Conservation (phyloP, 1,140 invertebrate species). For the Proctacanthus coquilletti region DNA sequence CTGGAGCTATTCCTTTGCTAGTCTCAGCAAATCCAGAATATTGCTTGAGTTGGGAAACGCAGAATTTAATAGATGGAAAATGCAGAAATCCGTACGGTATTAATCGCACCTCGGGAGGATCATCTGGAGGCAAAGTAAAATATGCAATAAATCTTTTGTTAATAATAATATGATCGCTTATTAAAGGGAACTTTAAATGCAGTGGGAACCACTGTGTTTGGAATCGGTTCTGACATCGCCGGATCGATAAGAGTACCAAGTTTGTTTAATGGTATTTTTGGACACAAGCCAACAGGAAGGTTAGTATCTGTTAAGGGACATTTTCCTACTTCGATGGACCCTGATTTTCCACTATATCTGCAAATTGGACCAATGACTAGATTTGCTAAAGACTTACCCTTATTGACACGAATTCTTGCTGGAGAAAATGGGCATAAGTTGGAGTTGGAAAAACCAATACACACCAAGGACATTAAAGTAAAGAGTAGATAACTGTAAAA, state of each 20-base stretch:
- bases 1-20: constrained; percentile 63
- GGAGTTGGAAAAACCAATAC: constrained; percentile 31
- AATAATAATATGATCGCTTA: background rate
- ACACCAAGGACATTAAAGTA: constrained; percentile 43
- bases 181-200: constrained; percentile 48
- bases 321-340: constrained; percentile 35
- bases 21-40: constrained; percentile 73
- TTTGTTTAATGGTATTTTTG: constrained; percentile 73
- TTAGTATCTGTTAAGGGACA: constrained; percentile 39
- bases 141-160: background rate
- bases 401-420: constrained; percentile 45
- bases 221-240: constrained; percentile 74
- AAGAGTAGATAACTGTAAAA: constrained; percentile 23
- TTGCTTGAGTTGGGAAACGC: constrained; percentile 54
- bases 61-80: constrained; percentile 51
- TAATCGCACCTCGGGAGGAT: constrained; percentile 49
- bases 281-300: constrained; percentile 64
- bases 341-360: constrained; percentile 33
- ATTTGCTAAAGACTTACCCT: constrained; percentile 57
- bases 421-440: constrained; percentile 27
- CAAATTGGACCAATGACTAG: constrained; percentile 63
- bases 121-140: constrained; percentile 59
- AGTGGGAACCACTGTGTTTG: constrained; percentile 56
- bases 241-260: constrained; percentile 76
- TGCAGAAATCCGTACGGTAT: constrained; percentile 68